phyloP scores from a whole-genome alignment of 1,140 invertebrate genomes.

The Drosophila melanica region DNA sequence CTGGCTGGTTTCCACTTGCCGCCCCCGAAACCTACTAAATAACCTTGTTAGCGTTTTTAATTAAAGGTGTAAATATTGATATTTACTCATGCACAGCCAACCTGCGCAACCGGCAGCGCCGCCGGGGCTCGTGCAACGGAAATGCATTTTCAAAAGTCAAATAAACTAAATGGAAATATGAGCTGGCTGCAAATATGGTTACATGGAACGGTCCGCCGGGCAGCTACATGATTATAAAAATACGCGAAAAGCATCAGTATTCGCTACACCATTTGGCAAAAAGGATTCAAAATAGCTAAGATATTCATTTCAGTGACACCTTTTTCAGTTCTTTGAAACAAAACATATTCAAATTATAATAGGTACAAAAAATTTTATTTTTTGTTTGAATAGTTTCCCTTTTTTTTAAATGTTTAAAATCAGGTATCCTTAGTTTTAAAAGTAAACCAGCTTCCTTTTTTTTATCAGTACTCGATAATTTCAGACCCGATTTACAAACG shows the following conservation, averaged over 20 bases:
- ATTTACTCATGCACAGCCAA: slow-evolving; percentile 67
- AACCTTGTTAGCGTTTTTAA: slow-evolving; percentile 83
- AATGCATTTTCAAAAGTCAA: slow-evolving; percentile 77
- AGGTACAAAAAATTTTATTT: too few relatives aligned
- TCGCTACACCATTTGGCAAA: too few relatives aligned
- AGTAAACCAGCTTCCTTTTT: too few relatives aligned
- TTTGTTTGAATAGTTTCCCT: too few relatives aligned
- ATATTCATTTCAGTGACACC: too few relatives aligned
- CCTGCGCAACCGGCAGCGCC: slow-evolving; percentile 22
- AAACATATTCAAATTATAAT: too few relatives aligned
- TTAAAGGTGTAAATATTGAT: slow-evolving; percentile 84
- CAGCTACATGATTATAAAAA: slow-evolving; percentile 16
- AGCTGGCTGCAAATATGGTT: slow-evolving; percentile 55
- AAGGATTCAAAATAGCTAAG: too few relatives aligned
- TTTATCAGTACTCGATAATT: too few relatives aligned
- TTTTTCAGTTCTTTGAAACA: too few relatives aligned
- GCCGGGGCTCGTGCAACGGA: slow-evolving; percentile 50
- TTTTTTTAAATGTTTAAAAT: too few relatives aligned
- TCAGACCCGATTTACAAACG: too few relatives aligned
- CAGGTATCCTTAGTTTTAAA: too few relatives aligned
- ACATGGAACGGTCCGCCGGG: slow-evolving; percentile 24
- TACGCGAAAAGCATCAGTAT: background rate
- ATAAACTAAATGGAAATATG: slow-evolving; percentile 77
- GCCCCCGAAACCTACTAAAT: slow-evolving; percentile 61
- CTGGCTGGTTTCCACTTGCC: slow-evolving; percentile 54